Evolutionary conservation across 2,797 vertebrate genomes (phyloP), one percentile per base, ranked within the genome.

Genomic region (Adrianichthys oophorus): DNA sequence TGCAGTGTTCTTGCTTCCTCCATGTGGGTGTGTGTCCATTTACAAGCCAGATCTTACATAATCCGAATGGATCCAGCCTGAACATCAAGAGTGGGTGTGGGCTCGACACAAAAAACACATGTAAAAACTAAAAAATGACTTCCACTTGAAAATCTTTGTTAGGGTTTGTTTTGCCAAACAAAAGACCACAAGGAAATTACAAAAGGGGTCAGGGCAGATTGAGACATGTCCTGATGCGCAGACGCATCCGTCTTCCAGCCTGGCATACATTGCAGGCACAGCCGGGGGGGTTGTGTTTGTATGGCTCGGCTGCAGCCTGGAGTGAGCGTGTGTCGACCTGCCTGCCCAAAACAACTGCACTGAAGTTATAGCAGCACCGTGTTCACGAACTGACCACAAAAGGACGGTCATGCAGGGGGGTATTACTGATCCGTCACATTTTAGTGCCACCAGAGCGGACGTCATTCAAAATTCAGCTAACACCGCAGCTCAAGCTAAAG

Each of bases 41-140:
- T 82, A 75, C 70, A 82, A 84, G 56, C 77, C 61, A 80, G 68
- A 61, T 56, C 76, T 86, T 90, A 84, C 71, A 85, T 87, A 90
- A 89, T 12, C 62, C 41, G 48, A 64, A 68, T 70, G 44, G 58
- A 67, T 62, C 50, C 59, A 55, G 68, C 52, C 57, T 70, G 52
- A 73, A 69, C 63, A 10, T 58, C 23, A 41, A 74, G 72, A 64
- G 78, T 82, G 83, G 85, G 88, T 69, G 86, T 83, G 85, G 54
- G 52, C 76, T 65, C 58, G 49, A 23, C 59, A 26, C 64, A 42
- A 53, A 55, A 68, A 82, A 59, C 41, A 10, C 59, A 24, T 56
- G 56, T 37, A 48, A 67, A 29, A 67, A 61, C 29, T 52, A 15
- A 19, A 55, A 68, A 78, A 74, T 49, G 56, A 77, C 79, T 82